Evolutionary conservation across 2,888 invertebrate genomes (phyloP).

Genomic region (Craniophora ligustri): DNA sequence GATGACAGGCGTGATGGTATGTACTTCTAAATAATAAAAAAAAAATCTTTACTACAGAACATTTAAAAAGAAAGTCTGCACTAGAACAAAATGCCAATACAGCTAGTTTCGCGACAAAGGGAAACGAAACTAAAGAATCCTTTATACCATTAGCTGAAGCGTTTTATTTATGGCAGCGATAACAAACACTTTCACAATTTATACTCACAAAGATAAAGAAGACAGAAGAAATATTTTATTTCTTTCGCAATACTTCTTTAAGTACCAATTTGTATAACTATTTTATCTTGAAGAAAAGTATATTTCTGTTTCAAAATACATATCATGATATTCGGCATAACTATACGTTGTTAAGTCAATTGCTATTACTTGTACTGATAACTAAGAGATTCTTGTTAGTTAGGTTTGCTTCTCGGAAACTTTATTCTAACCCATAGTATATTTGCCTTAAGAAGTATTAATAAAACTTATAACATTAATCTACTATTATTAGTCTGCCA

Average conservation of each 20-base stretch:
- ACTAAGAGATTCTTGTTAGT: too few relatives aligned
- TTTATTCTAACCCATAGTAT: too few relatives aligned
- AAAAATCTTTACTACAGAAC: too few relatives aligned
- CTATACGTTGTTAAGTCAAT: too few relatives aligned
- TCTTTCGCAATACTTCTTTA: slow-evolving; percentile 7
- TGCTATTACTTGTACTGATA: too few relatives aligned
- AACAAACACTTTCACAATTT: slow-evolving; percentile 43
- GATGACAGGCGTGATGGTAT: too few relatives aligned
- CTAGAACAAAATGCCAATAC: not conserved
- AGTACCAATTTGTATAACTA: not conserved
- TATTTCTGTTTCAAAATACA: not conserved
- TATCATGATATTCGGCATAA: too few relatives aligned
- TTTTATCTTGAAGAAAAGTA: not conserved
- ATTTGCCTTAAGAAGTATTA: too few relatives aligned
- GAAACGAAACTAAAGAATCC: slow-evolving; percentile 36
- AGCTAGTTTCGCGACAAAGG: slow-evolving; percentile 27
- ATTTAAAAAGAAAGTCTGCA: not conserved
- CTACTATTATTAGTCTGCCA: too few relatives aligned
- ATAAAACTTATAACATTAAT: too few relatives aligned
- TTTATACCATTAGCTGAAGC: slow-evolving; percentile 44
- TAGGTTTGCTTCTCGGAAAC: too few relatives aligned
- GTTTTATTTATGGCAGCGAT: slow-evolving; percentile 48
- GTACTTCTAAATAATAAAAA: too few relatives aligned
- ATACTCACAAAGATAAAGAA: slow-evolving; percentile 23
- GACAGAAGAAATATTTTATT: slow-evolving; percentile 26